Base-by-base conservation (phyloP, 2,888 invertebrate species). In the Chirona hameri region DNA sequence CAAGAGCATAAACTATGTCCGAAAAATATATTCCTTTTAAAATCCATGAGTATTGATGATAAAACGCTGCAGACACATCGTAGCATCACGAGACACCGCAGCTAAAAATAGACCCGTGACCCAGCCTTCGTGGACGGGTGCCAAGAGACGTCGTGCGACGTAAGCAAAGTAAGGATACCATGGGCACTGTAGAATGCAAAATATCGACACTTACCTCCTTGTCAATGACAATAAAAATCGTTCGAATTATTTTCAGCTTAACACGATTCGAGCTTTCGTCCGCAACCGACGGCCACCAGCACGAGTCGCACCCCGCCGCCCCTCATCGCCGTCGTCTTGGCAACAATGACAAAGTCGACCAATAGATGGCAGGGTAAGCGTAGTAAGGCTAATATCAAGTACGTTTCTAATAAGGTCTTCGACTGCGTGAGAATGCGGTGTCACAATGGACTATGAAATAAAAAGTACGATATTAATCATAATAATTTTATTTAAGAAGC, bases 231-330 rank as follows among this genome's bases (percentile, higher is more conserved):
- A 27, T 27, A 31, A 72, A 72, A 29, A 72, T 72, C 72, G 72
- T 72, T 72, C 72, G 72, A 72, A 72, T 31, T 72, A 31, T 72
- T 72, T 72, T 72, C 72, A 14, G 27, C 10, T 72, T 27, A 27
- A 72, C 29, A 29, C 14, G 31, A 72, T 72, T 72, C 72, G 72
- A 72, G 72, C 72, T 72, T 72, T 72, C 72, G 72, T 72, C 72
- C 18, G 29, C 72, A 72, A 12, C 29, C 18, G 18, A 72, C 72
- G 18, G 27, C 7, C 72, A 27, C 72, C 27, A 72, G 31, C 72
- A 27, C 72, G 27, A 31, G 2, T 72, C 31, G 72, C 72, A 72
- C 72, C 14, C 60, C 72, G 31, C 29, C 72, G 72, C 72, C 72
- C 72, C 29, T 29, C 72, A 72, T 72, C 72, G 72, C 31, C 31